Percentiles rank a stretch among this genome's conserved stretches.
Conservation (phyloP, 2,888 invertebrate genomes). For the Orthosia incerta region DNA sequence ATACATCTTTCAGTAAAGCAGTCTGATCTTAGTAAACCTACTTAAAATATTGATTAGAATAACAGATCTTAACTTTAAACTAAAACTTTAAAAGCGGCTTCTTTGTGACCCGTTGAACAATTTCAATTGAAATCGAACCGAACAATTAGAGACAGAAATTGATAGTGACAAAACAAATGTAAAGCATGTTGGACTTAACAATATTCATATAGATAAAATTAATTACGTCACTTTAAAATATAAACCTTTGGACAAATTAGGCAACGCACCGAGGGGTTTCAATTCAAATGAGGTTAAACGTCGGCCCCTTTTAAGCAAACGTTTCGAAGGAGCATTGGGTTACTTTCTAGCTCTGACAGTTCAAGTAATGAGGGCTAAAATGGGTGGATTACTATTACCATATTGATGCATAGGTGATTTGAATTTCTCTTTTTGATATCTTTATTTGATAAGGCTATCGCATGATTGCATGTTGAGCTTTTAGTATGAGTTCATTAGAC, state of each 20-base stretch:
- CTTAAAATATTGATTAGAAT: no score
- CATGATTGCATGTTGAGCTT: conserved; percentile 51
- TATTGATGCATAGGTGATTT: conserved; percentile 57
- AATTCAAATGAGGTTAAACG: conserved; percentile 64
- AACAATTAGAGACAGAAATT: conserved; percentile 57
- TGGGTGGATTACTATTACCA: conserved; percentile 59
- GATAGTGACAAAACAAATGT: conserved; percentile 63
- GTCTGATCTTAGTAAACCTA: no score
- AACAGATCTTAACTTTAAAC: neutral
- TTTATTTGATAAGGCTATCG: conserved; percentile 54
- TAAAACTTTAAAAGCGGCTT: conserved; percentile 19
- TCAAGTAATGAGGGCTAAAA: conserved; percentile 59
- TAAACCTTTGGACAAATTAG: conserved; percentile 66
- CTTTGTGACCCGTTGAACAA: conserved; percentile 43
- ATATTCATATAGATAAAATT: conserved; percentile 70
- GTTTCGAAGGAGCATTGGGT: conserved; percentile 47
- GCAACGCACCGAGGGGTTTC: conserved; percentile 55
- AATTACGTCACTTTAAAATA: conserved; percentile 61
- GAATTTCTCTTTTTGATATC: conserved; percentile 61
- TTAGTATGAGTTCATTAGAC: conserved; percentile 55
- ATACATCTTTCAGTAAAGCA: neutral
- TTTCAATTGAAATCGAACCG: conserved; percentile 40
- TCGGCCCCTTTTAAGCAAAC: conserved; percentile 68
- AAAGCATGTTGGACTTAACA: conserved; percentile 46
- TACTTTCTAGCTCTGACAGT: conserved; percentile 64